Conservation (phyloP, 2,888 invertebrate genomes). For the Syrista parreyssii region DNA sequence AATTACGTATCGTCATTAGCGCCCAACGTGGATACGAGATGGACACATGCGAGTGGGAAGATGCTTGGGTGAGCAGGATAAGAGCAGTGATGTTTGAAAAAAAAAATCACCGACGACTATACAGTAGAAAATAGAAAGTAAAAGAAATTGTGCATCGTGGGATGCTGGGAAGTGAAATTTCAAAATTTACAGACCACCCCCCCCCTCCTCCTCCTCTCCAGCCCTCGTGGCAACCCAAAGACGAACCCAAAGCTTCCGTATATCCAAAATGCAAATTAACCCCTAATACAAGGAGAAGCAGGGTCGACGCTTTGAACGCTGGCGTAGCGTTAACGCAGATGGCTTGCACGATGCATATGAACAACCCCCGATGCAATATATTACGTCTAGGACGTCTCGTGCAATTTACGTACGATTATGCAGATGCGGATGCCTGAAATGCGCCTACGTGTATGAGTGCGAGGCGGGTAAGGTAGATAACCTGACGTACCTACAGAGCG, state of each 20-base stretch:
- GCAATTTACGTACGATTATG: slow-evolving; percentile 61
- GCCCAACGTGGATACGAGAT: background rate
- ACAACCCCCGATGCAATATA: slow-evolving; percentile 46
- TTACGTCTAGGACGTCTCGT: slow-evolving; percentile 53
- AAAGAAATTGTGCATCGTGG: no score
- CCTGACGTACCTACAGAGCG: no score
- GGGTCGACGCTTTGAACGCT: slow-evolving; percentile 3
- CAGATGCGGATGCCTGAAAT: slow-evolving; percentile 42
- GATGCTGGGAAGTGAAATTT: no score
- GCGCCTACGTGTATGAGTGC: slow-evolving; percentile 15
- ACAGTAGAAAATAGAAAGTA: no score
- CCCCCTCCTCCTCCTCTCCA: no score
- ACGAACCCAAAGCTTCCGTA: slow-evolving; percentile 22
- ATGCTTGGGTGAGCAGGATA: no score
- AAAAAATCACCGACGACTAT: no score
- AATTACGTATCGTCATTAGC: background rate
- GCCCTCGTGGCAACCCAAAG: slow-evolving; percentile 15
- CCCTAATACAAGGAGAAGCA: slow-evolving; percentile 17
- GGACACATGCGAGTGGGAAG: background rate
- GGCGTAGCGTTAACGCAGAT: slow-evolving; percentile 11
- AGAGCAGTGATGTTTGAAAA: no score
- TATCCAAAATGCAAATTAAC: slow-evolving; percentile 52
- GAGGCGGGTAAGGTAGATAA: no score
- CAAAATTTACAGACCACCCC: no score
- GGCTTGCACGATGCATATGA: slow-evolving; percentile 33